phyloP scores from a whole-genome alignment of 2,888 invertebrate species.

The Tridacna crocea region DNA sequence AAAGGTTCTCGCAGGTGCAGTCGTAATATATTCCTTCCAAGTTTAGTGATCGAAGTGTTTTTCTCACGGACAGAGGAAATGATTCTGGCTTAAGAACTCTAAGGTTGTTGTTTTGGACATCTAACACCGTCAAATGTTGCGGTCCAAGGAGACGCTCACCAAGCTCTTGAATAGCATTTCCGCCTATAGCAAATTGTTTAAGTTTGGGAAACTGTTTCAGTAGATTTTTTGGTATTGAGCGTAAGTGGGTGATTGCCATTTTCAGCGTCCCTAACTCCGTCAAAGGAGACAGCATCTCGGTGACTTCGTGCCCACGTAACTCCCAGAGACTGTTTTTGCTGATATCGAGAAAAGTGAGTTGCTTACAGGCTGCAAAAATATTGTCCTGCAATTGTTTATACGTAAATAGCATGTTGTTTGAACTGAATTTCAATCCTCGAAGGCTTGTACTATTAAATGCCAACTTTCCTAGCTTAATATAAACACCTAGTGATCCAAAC shows the following conservation, averaged over 20 bases:
- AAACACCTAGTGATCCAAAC: not conserved
- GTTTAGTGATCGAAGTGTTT: constrained; percentile 12
- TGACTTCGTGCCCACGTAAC: constrained; percentile 1
- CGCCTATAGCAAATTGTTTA: not conserved
- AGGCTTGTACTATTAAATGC: constrained; percentile 7
- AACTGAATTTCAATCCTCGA: not conserved
- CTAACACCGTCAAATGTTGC: not conserved
- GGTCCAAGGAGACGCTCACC: not conserved
- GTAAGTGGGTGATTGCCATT: not conserved
- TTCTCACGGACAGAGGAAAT: constrained; percentile 1
- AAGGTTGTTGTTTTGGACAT: constrained; percentile 19
- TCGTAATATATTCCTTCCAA: constrained; percentile 21
- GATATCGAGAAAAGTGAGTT: not conserved
- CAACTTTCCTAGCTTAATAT: not conserved
- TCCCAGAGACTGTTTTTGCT: not conserved
- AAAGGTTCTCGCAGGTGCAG: constrained; percentile 32
- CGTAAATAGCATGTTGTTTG: not conserved
- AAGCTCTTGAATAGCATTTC: constrained; percentile 11
- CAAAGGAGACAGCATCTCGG: constrained; percentile 15
- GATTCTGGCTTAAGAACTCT: not conserved
- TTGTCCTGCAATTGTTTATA: not conserved
- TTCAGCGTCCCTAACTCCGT: not conserved
- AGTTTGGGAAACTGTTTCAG: not conserved
- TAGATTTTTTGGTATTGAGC: constrained; percentile 6
- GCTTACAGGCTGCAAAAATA: not conserved